Base-by-base conservation (phyloP, 2,797 vertebrate species). In the Gymnothorax reevesii region DNA sequence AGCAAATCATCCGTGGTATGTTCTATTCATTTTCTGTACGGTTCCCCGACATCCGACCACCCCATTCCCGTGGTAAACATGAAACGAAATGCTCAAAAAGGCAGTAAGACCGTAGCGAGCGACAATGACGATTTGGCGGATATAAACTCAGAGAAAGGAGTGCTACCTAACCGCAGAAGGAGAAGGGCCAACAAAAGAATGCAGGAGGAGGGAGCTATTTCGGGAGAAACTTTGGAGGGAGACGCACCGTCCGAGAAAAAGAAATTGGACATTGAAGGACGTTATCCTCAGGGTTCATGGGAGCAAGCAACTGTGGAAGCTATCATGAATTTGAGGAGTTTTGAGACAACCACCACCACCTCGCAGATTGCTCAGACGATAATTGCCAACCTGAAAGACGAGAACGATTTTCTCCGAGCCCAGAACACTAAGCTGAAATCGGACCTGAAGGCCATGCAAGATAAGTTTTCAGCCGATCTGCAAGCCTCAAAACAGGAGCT, bases 241-340 rank as follows among this genome's bases (percentile, higher is more conserved):
- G 49, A 33, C 33, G 20, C 83, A 22, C 55, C 27, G 57, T 57
- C 71, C 13, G 84, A 84, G 64, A 84, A 84, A 57, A 62, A 42
- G 13, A 84, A 69, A 27, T 33, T 57, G 1, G 83, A 84, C n/a
- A 84, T 69, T 42, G 83, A 84, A 59, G 84, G n/a, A 57, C 71
- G 84, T 13, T 42, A 52, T 42, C 66, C 86, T 1, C 82, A 55
- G 17, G 75, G 84, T 22, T 87, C 87, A 15, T 87, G 87, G 87
- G 87, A 87, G 54, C 87, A 87, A 59, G 87, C 83, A 27, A 85
- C 87, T 2, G 83, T 87, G 7, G 83, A 87, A 52, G 87, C 87
- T 75, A 87, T 87, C 52, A 85, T 87, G 87, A 55, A 85, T 77
- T 62, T 87, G 20, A 77, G 87, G 73, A 82, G 55, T 62, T 59